These are phyloP conservation scores for Martes flavigula DNA, from an alignment of 2,797 vertebrate genomes.

Conservation along the genomic window DNA sequence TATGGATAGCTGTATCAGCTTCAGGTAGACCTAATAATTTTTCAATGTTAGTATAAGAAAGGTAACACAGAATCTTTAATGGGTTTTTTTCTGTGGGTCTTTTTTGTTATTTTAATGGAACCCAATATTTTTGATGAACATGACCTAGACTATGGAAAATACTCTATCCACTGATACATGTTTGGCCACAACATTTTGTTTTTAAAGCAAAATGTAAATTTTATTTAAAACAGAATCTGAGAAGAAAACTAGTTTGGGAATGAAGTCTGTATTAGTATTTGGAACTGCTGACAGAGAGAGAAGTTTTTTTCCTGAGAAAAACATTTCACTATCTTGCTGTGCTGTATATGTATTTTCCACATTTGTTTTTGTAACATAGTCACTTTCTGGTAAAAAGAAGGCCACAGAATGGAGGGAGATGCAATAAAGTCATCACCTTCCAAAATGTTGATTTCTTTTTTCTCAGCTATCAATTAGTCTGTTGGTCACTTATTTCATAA, in stretches of 20 bases:
- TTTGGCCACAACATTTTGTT: conserved; percentile 34
- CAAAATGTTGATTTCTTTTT: background rate
- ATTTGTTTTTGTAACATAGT: background rate
- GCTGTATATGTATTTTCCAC: background rate
- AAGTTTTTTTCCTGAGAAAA: background rate
- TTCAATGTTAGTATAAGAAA: background rate
- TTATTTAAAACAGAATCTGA: conserved; percentile 19
- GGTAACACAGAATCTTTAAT: background rate
- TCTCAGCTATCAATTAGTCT: background rate
- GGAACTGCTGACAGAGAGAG: background rate
- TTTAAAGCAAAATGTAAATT: conserved; percentile 4
- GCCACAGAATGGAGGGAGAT: background rate
- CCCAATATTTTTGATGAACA: background rate
- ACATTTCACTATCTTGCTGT: background rate
- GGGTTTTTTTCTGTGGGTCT: background rate
- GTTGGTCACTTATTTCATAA: background rate
- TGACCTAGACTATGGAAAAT: background rate
- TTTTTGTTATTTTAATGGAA: background rate
- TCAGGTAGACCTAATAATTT: background rate
- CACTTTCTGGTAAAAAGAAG: background rate
- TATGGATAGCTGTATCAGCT: background rate
- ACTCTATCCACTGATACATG: background rate
- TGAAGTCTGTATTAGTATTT: background rate
- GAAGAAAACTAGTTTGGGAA: background rate
- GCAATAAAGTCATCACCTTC: background rate